A percentile compares a stretch with the other conserved stretches of the same genome.
These are phyloP conservation scores for Nautilus pompilius DNA, from an alignment of 1,140 invertebrate species.

Conservation along the genomic window DNA sequence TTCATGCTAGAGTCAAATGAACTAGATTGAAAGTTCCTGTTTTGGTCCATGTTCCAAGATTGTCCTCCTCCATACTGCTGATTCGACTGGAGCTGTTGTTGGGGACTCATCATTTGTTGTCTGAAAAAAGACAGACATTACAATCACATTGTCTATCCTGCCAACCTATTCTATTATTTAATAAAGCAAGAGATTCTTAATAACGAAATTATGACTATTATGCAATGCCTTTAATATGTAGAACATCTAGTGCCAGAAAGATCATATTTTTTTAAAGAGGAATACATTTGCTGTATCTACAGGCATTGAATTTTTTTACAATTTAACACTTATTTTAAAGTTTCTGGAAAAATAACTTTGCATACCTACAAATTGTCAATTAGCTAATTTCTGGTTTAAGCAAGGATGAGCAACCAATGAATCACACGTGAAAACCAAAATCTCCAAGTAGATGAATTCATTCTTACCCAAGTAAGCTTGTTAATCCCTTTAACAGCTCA, in stretches of 20 bases:
- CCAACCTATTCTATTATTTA: background rate
- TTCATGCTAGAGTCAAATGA: too few relatives aligned
- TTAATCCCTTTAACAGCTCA: background rate
- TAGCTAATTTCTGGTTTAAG: background rate
- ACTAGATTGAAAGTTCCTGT: too few relatives aligned
- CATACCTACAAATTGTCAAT: background rate
- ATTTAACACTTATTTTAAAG: background rate
- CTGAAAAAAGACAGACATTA: background rate
- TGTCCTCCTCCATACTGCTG: too few relatives aligned
- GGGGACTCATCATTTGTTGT: slow-evolving; percentile 1
- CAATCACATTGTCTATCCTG: background rate
- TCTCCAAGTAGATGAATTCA: background rate
- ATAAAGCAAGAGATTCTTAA: background rate
- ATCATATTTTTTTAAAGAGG: background rate
- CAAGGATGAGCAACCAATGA: background rate
- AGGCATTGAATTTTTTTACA: background rate
- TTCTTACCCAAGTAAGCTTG: background rate
- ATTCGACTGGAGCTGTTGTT: too few relatives aligned
- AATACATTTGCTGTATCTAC: background rate
- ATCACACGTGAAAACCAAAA: background rate
- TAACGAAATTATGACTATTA: background rate
- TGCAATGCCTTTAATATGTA: background rate
- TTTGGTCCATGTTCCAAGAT: too few relatives aligned
- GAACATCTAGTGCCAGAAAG: background rate
- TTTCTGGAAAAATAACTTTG: background rate